Percentiles rank a stretch among this genome's conserved stretches.
Evolutionary conservation across 30 jellyfish, hydroid and myxozoan species (phyloP).

Genomic region (Haliclystus octoradiatus): DNA sequence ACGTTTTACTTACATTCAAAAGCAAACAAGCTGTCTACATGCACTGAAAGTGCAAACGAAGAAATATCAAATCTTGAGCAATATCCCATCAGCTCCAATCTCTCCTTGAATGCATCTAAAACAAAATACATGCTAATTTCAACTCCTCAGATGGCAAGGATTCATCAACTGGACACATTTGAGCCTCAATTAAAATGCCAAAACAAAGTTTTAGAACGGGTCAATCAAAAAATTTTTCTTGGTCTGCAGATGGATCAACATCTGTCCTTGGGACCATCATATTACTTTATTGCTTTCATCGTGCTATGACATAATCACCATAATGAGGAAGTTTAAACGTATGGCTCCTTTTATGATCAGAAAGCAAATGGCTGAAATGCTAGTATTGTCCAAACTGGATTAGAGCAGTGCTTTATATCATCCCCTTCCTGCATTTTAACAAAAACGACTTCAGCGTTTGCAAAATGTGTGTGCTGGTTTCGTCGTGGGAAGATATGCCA

Average conservation of each 20-base stretch:
- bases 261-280: slow-evolving; percentile 47
- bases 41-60: slow-evolving; percentile 9
- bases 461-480: slow-evolving; percentile 47
- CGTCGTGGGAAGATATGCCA: slow-evolving; percentile 41
- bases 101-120: slow-evolving; percentile 26
- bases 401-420: slow-evolving; percentile 40
- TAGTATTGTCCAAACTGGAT: slow-evolving; percentile 45
- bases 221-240: slow-evolving; percentile 15
- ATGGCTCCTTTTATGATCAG: slow-evolving; percentile 7
- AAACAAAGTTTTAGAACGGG: slow-evolving; percentile 21
- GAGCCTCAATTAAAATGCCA: slow-evolving; percentile 15
- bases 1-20: slow-evolving; percentile 19
- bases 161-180: slow-evolving; percentile 12
- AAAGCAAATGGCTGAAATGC: slow-evolving; percentile 53
- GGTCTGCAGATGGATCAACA: slow-evolving; percentile 30
- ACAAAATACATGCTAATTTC: slow-evolving; percentile 30
- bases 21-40: slow-evolving; percentile 20
- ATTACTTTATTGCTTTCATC: slow-evolving; percentile 21
- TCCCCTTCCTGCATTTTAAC: slow-evolving; percentile 47
- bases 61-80: slow-evolving; percentile 9
- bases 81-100: slow-evolving; percentile 25
- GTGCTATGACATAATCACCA: slow-evolving; percentile 25
- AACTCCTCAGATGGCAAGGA: slow-evolving; percentile 18
- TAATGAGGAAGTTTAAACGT: slow-evolving; percentile 18
- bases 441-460: slow-evolving; percentile 40